phyloP scores from a whole-genome alignment of 2,797 vertebrate genomes.

The Octomys mimax region DNA sequence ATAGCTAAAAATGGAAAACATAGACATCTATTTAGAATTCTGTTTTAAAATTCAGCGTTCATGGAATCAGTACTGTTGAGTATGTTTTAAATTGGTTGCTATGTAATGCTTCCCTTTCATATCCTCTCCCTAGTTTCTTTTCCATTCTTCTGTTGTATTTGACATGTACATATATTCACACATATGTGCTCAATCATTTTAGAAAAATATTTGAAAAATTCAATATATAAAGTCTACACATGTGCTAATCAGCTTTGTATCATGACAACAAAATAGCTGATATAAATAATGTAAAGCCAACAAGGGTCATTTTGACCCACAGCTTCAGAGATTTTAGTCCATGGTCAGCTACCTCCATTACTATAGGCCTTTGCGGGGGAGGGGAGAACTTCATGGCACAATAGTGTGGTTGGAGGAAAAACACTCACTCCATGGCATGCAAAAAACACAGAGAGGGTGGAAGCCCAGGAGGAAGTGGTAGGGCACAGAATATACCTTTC shows the following conservation, averaged over 20 bases:
- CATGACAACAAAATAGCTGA: not conserved
- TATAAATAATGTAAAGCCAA: not conserved
- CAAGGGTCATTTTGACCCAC: not conserved
- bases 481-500: not conserved
- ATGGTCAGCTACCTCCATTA: not conserved
- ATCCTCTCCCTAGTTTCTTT: constrained; percentile 42
- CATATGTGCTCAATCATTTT: constrained; percentile 46
- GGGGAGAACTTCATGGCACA: not conserved
- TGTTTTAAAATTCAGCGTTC: constrained; percentile 27
- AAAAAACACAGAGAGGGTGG: not conserved
- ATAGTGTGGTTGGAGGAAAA: not conserved
- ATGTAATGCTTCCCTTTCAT: not conserved
- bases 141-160: constrained; percentile 59
- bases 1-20: constrained; percentile 58
- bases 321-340: not conserved
- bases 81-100: constrained; percentile 49
- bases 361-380: not conserved
- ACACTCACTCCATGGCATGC: not conserved
- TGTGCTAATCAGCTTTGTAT: not conserved
- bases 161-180: constrained; percentile 29
- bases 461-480: not conserved
- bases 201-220: constrained; percentile 73
- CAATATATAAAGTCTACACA: constrained; percentile 53
- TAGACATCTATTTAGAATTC: constrained; percentile 55
- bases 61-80: constrained; percentile 3